Base-by-base conservation (phyloP, 1,140 invertebrate genomes). In the Ostrea edulis region DNA sequence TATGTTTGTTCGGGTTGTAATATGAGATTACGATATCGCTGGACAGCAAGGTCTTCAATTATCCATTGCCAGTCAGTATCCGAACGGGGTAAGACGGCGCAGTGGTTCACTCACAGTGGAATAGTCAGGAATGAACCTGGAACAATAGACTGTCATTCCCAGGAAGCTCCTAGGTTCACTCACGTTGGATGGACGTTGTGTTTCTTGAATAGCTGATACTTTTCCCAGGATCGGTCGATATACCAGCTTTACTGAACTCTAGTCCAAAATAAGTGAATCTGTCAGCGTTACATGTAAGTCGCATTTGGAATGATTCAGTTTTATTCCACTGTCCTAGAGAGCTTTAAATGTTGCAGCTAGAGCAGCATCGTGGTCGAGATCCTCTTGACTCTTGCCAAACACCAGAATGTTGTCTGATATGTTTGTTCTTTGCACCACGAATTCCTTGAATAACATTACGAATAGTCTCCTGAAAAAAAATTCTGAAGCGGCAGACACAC, bases 141-240 rank as follows among this genome's bases (percentile, higher is more conserved):
- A 82, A 14, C n/a, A 58, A 54, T 77, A 88, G 11, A 3, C 55
- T 0, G 82, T n/a, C n/a, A n/a, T n/a, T n/a, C n/a, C n/a, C n/a
- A n/a, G n/a, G n/a, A n/a, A n/a, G n/a, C n/a, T n/a, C 44, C 82
- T 4, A 2, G 85, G 51, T 58, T 84, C 87, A 17, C 14, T 65
- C 1, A 85, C 83, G 54, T 88, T 88, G 55, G 51, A 90, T 8
- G 90, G 92, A 54, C 12, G 20, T 7, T 54, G 14, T 53, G 86
- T 89, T n/a, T 87, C 55, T 14, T 84, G 77, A 14, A 95, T 93
- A 35, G 93, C 92, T 29, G 92, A 87, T 4, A 95, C 90, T 88
- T 95, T 95, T 14, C n/a, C 51, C 29, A 22, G 51, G 81, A 29
- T 86, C 71, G 71, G 89, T 85, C n/a, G 71, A 55, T 0, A 89